These are phyloP conservation scores for Caenorhabditis imperialis DNA, from an alignment of 2,888 invertebrate species.

Conservation along the genomic window DNA sequence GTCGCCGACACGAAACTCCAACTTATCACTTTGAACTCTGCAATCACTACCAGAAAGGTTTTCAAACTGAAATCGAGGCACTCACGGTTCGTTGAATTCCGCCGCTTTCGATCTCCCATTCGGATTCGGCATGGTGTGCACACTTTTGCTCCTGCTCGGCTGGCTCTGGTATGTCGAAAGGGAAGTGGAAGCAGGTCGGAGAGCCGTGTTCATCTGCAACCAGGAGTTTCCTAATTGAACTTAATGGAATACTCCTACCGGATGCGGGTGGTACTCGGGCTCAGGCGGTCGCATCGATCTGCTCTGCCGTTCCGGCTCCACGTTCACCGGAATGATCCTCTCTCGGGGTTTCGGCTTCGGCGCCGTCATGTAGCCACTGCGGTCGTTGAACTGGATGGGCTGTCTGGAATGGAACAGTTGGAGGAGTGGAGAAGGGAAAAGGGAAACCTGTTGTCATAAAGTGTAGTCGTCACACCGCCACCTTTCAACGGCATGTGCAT, in stretches of 20 bases:
- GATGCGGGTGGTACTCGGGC: slow-evolving; percentile 9
- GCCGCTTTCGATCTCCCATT: slow-evolving; percentile 5
- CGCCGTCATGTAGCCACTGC: not conserved
- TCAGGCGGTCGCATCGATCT: slow-evolving; percentile 21
- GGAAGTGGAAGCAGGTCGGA: slow-evolving; percentile 5
- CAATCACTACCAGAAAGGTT: slow-evolving; percentile 11
- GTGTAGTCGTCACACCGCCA: slow-evolving; percentile 27
- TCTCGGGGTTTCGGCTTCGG: slow-evolving; percentile 31
- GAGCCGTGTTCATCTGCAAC: slow-evolving; percentile 3
- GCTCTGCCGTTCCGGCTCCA: slow-evolving; percentile 17
- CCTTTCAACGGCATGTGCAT: slow-evolving; percentile 53
- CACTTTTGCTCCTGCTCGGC: slow-evolving; percentile 62
- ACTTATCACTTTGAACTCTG: slow-evolving; percentile 49
- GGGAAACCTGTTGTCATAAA: slow-evolving; percentile 49
- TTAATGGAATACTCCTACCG: slow-evolving; percentile 7
- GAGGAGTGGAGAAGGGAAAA: too few species aligned
- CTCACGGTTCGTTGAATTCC: slow-evolving; percentile 37
- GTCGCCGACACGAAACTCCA: slow-evolving; percentile 78
- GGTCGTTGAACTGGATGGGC: slow-evolving; percentile 18
- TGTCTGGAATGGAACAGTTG: slow-evolving; percentile 17
- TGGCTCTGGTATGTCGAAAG: slow-evolving; percentile 7
- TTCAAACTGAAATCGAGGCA: too few species aligned
- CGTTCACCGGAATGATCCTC: slow-evolving; percentile 38
- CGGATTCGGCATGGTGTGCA: slow-evolving; percentile 39
- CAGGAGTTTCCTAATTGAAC: not conserved